Base-by-base conservation (phyloP, 1,140 invertebrate species). In the Papilio polytes region DNA sequence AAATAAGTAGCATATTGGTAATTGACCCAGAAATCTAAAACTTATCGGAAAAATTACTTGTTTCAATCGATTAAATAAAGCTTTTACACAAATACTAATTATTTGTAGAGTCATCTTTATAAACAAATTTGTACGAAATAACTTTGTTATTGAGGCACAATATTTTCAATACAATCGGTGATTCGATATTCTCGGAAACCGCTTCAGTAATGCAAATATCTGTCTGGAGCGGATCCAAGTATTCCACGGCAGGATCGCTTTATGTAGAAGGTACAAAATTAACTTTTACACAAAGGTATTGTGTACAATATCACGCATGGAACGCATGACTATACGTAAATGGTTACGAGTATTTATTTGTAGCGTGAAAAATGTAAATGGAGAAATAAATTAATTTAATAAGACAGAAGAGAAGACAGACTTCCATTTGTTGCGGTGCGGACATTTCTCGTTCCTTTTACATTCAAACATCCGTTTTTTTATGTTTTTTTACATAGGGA, bases 171-270 rank as follows among this genome's bases (percentile, higher is more conserved):
- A 36, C 66, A 70, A 36, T 18, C 66, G 12, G n/a, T 26, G 63
- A 66, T 12, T 70, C n/a, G 51, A 80, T 73, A 70, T 81, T 81
- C 46, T 44, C 51, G 77, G 51, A 56, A 78, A 78, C 73, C 22
- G 41, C 78, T 66, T 76, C 18, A 36, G 56, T 70, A 41, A 22
- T 77, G 70, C 51, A 74, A 74, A 31, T 56, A 80, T 70, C 53
- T 82, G 48, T 48, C 78, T 82, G 81, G 81, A 80, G 63, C 31
- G 41, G 78, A 36, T 82, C 81, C 81, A 82, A 82, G 51, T 36
- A 74, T 44, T 76, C 72, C 73, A 82, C 51, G 79, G n/a, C 78
- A n/a, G 81, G 59, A 20, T 48, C 76, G 78, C 80, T 82, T 80
- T 51, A 72, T 80, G 51, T 63, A 80, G 72, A 46, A 74, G 2